Base-by-base conservation (phyloP, 35 echinoderm and acorn worm species). In the Nesometra sesokonis region DNA sequence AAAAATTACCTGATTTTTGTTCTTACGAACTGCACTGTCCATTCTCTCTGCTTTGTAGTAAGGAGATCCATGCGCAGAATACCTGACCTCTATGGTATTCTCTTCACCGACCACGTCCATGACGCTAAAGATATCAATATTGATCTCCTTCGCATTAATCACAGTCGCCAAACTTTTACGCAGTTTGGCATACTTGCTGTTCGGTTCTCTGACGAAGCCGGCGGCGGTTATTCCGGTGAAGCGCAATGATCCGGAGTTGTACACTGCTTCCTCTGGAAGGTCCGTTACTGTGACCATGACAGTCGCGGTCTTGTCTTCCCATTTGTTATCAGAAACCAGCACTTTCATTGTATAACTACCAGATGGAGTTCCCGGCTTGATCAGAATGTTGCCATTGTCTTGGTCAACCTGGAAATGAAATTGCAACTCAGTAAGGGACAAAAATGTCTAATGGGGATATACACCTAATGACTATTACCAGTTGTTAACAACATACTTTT, bases 121-220 rank as follows among this genome's bases (percentile, higher is more conserved):
- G 0, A 99, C 82, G n/a, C 92, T 94, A 80, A 98, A 98, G 78
- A 98, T 94, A 79, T 98, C 95, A 32, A 98, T 86, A 46, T 99
- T 94, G 23, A 91, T 91, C 33, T 89, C 32, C 39, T 92, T 91
- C 11, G 95, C 95, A 30, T 89, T 89, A 4, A 86, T 87, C 19
- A 93, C 89, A 13, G 77, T 57, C 19, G 87, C 90, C 30, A 98
- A 77, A 34, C 91, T 81, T 32, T 81, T 81, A 19, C 81, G 88
- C 0, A 98, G 89, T 34, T 46, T 80, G 27, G 91, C 92, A 35
- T 89, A 33, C 34, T 83, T 80, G 78, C 89, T 98, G 46, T 43
- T 31, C 1, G 93, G 89, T 35, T 47, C 31, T 3, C 35, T 30
- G 85, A 98, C 91, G 30, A 98, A 86, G 15, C 89, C 87, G 46